Conservation (phyloP, 2,113 vertebrate species). For the Edolisoma coerulescens region DNA sequence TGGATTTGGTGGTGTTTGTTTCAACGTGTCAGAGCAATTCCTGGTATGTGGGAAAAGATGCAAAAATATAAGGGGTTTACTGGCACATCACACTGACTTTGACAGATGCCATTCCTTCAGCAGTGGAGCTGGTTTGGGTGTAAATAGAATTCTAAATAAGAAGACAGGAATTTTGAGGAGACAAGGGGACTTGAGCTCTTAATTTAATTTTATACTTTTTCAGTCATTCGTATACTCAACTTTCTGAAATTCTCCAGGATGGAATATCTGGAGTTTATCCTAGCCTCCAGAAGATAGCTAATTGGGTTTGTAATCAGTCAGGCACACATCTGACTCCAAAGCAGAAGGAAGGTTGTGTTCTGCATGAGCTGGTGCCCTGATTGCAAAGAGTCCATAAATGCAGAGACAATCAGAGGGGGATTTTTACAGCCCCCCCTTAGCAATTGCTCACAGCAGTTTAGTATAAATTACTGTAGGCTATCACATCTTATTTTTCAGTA, state of each 20-base stretch:
- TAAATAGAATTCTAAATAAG: constrained; percentile 22
- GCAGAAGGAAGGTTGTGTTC: background rate
- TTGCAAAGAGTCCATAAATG: background rate
- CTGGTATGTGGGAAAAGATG: constrained; percentile 19
- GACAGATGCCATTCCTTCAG: constrained; percentile 13
- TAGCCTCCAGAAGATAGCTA: background rate
- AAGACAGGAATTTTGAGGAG: background rate
- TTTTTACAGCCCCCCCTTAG: background rate
- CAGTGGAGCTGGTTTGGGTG: background rate
- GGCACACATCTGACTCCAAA: background rate
- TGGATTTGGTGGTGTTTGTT: background rate
- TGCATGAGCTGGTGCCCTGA: background rate
- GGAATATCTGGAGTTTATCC: background rate
- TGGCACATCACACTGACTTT: constrained; percentile 22
- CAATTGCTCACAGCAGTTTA: background rate
- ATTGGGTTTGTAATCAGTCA: background rate
- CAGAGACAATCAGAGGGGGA: background rate
- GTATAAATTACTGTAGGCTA: background rate
- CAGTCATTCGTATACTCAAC: background rate
- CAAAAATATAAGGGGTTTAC: constrained; percentile 17
- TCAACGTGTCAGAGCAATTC: constrained; percentile 15
- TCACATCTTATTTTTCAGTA: background rate
- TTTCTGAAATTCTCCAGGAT: background rate
- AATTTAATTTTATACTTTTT: background rate
- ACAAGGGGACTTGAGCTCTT: background rate